A percentile compares a stretch with the other conserved stretches of the same genome.
phyloP scores from a whole-genome alignment of 2,113 vertebrate genomes.

The Peromyscus polionotus region DNA sequence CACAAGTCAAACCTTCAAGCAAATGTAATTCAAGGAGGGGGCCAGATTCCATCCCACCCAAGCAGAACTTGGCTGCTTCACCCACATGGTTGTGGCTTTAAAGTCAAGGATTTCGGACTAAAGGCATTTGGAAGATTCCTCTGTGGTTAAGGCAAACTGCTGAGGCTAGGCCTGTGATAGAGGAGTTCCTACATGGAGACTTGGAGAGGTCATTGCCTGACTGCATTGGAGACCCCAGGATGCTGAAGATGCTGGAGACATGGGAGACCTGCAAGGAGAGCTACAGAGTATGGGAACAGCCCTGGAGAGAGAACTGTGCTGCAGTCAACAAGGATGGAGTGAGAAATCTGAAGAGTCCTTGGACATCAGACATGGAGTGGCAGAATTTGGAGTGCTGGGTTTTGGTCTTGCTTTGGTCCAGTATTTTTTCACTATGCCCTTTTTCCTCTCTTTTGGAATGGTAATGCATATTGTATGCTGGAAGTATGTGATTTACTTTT shows the following conservation, averaged over 20 bases:
- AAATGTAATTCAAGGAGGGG: neutral
- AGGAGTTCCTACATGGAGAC: neutral
- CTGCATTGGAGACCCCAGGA: neutral
- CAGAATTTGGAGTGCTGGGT: neutral
- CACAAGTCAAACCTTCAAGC: neutral
- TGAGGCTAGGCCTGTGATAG: neutral
- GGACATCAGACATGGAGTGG: neutral
- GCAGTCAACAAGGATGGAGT: neutral
- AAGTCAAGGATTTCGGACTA: neutral
- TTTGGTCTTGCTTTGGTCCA: neutral
- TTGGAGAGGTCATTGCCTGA: neutral
- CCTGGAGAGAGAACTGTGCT: neutral
- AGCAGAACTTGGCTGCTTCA: neutral
- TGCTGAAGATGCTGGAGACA: neutral
- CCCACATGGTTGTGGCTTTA: neutral
- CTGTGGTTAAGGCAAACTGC: neutral
- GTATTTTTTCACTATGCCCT: neutral
- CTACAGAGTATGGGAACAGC: neutral
- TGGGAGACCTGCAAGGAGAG: neutral
- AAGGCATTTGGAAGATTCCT: neutral
- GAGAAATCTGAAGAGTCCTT: neutral
- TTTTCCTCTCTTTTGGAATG: neutral
- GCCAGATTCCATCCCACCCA: neutral
- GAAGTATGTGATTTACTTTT: neutral
- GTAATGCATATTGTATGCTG: neutral